These are phyloP conservation scores for Speoplatyrhinus poulsoni DNA, from an alignment of 2,113 vertebrate species.

Conservation along the genomic window DNA sequence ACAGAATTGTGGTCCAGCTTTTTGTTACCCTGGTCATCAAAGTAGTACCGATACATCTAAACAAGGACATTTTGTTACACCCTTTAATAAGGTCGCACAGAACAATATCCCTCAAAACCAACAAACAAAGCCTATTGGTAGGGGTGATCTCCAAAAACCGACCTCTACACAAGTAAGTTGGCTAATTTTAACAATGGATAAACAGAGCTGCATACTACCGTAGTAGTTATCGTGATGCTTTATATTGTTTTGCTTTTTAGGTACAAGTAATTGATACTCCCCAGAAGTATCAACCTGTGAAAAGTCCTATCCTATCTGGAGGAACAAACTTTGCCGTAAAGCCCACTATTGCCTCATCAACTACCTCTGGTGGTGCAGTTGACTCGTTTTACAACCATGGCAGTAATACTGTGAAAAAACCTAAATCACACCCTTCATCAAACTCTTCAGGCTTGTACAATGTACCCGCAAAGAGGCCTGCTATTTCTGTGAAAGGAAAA, in stretches of 20 bases:
- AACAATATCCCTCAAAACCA: constrained; percentile 2
- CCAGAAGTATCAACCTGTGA: constrained; percentile 29
- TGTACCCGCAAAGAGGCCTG: constrained; percentile 65
- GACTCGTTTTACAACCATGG: constrained; percentile 61
- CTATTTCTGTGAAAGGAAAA: constrained; percentile 71
- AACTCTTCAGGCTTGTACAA: constrained; percentile 11
- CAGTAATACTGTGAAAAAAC: constrained; percentile 36
- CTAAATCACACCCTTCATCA: constrained; percentile 29
- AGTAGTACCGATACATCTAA: not conserved
- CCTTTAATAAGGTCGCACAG: constrained; percentile 10
- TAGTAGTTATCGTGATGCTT: not conserved
- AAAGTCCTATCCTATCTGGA: constrained; percentile 7
- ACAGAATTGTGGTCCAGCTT: not conserved
- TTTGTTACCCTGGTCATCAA: not conserved
- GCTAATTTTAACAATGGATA: too few relatives aligned
- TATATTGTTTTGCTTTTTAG: constrained; percentile 32
- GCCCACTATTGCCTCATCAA: constrained; percentile 9
- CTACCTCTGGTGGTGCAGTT: constrained; percentile 26
- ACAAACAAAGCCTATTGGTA: constrained; percentile 1
- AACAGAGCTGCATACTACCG: too few relatives aligned
- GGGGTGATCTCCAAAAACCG: constrained; percentile 1
- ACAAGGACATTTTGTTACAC: constrained; percentile 19
- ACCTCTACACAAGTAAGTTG: constrained; percentile 45
- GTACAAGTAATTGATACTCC: constrained; percentile 44
- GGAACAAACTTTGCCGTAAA: constrained; percentile 24